phyloP scores from a whole-genome alignment of 1,140 invertebrate genomes.

The Nasonia vitripennis region DNA sequence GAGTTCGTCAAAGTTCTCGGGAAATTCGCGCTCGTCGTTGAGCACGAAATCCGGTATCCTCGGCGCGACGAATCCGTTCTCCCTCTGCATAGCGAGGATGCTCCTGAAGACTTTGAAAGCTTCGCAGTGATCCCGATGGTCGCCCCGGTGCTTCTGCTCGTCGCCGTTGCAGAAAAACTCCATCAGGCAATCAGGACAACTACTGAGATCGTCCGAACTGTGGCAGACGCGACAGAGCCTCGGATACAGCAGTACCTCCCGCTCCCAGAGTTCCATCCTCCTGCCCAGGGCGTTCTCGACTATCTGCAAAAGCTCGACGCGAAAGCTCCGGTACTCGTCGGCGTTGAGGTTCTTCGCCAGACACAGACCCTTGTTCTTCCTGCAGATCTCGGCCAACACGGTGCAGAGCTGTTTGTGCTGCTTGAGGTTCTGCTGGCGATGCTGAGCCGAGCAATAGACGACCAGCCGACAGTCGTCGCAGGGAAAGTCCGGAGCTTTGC shows the following conservation, averaged over 20 bases:
- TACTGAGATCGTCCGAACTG: constrained; percentile 73
- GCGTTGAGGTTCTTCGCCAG: constrained; percentile 75
- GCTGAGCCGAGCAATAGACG: constrained; percentile 75
- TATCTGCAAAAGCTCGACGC: constrained; percentile 78
- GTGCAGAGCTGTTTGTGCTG: constrained; percentile 74
- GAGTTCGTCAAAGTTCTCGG: constrained; percentile 74
- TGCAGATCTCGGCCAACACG: constrained; percentile 58
- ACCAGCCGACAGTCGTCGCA: constrained; percentile 75
- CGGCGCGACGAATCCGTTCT: constrained; percentile 76
- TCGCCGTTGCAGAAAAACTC: constrained; percentile 64
- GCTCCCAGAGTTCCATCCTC: constrained; percentile 79
- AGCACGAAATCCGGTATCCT: constrained; percentile 74
- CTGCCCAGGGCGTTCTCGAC: constrained; percentile 78
- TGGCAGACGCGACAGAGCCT: constrained; percentile 76
- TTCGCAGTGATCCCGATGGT: constrained; percentile 68
- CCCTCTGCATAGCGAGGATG: constrained; percentile 64
- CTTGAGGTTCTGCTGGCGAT: constrained; percentile 70
- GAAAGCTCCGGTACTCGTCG: constrained; percentile 78
- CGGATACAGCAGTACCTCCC: constrained; percentile 82
- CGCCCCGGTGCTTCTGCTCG: constrained; percentile 53
- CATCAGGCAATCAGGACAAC: constrained; percentile 78
- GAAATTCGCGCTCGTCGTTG: constrained; percentile 62
- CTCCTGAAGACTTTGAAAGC: constrained; percentile 67
- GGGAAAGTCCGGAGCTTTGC: constrained; percentile 46
- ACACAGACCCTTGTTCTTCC: constrained; percentile 66